Conservation (phyloP, 2,797 vertebrate genomes). For the Eremophila alpestris region DNA sequence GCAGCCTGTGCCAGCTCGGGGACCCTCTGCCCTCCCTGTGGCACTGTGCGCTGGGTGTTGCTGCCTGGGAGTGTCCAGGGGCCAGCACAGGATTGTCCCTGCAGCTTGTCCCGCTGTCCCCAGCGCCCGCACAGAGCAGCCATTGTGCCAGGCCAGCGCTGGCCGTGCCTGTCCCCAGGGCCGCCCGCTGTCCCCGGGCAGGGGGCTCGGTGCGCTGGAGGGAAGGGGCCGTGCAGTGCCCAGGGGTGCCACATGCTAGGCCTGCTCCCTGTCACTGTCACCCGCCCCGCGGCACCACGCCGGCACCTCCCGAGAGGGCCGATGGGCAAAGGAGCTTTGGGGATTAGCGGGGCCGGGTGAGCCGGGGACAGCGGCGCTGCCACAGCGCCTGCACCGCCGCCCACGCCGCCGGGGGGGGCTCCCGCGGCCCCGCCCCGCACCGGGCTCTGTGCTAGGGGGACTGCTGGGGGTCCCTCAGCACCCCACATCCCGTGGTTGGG, state of each 20-base stretch:
- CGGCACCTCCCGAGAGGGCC: neutral
- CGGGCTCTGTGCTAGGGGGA: rapidly evolving
- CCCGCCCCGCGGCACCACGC: neutral
- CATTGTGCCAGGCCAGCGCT: neutral
- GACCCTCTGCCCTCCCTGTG: neutral
- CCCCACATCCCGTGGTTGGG: neutral
- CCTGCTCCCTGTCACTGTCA: neutral
- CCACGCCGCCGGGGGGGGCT: neutral
- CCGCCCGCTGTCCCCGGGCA: neutral
- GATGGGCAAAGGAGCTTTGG: slow-evolving; percentile 55
- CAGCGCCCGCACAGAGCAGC: neutral
- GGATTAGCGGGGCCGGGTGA: slow-evolving; percentile 44
- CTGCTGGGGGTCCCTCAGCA: neutral
- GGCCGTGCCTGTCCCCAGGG: neutral
- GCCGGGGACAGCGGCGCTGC: neutral
- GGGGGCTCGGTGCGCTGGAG: neutral
- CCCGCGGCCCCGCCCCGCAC: rapidly evolving
- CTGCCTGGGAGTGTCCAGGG: neutral
- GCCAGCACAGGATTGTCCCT: neutral
- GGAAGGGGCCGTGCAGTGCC: neutral
- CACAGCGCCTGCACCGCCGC: neutral
- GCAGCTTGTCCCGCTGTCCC: neutral
- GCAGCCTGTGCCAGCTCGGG: neutral
- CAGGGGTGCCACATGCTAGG: rapidly evolving
- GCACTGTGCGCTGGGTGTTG: neutral